Conservation (phyloP, 2,888 invertebrate species). For the Melinaea menophilus region DNA sequence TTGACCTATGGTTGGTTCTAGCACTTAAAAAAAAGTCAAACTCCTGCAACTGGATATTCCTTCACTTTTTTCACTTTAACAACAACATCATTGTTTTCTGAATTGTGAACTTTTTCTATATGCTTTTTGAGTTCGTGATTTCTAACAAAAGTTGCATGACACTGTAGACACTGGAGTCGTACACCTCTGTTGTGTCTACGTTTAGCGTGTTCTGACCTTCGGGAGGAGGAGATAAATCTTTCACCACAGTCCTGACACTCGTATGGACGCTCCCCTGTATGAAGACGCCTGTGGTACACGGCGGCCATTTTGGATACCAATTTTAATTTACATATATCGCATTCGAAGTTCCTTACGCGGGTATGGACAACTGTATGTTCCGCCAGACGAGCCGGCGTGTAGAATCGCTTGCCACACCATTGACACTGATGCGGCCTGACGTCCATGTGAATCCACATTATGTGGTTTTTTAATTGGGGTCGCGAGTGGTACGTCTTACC, state of each 20-base stretch:
- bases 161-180: slow-evolving; percentile 49
- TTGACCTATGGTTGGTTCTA: too few species aligned
- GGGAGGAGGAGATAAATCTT: slow-evolving; percentile 62
- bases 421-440: slow-evolving; percentile 71
- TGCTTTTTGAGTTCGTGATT: slow-evolving; percentile 57
- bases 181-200: slow-evolving; percentile 59
- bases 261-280: slow-evolving; percentile 70
- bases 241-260: slow-evolving; percentile 65
- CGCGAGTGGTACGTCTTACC: slow-evolving; percentile 57
- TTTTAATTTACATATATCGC: slow-evolving; percentile 72
- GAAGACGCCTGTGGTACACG: slow-evolving; percentile 65
- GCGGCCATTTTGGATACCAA: slow-evolving; percentile 68
- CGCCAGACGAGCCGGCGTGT: slow-evolving; percentile 68
- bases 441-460: slow-evolving; percentile 72
- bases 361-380: slow-evolving; percentile 76
- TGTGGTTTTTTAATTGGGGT: slow-evolving; percentile 66
- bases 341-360: slow-evolving; percentile 70
- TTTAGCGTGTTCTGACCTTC: slow-evolving; percentile 64
- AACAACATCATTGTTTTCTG: neutral
- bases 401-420: slow-evolving; percentile 73
- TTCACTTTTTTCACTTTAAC: slow-evolving; percentile 18
- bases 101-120: slow-evolving; percentile 49
- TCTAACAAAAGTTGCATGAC: slow-evolving; percentile 54
- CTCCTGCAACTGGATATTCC: neutral
- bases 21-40: neutral